Base-by-base conservation (phyloP, 1,140 invertebrate species). In the Drepana arcuata region DNA sequence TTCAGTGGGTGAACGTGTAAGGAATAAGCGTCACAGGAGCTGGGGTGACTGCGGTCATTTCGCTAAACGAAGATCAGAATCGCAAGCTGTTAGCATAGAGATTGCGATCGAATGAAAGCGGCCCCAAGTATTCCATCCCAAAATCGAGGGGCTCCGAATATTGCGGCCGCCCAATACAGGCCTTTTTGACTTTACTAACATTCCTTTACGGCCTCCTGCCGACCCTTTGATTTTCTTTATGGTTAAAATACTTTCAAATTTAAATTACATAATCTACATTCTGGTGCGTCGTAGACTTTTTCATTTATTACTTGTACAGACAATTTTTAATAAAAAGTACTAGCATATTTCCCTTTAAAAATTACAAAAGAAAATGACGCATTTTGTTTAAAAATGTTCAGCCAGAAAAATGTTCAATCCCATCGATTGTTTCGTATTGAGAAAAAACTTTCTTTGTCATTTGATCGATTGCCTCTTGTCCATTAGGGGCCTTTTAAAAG, bases 41-140 rank as follows among this genome's bases (percentile, higher is more conserved):
- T 46, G 60, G 66, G 68, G 73, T 66, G 72, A 66, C 72, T 75
- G 77, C 74, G 77, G 77, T 81, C 77, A 81, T 81, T 81, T 45
- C 72, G 77, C 72, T 81, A 81, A 81, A 79, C 77, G 77, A 81
- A 81, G 77, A 81, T 81, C 77, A 73, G 74, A 81, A 81, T 81
- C 77, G 72, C 77, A 73, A 69, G 74, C 74, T 79, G 73, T 81
- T 81, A 81, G 77, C 77, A 81, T 81, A 81, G 77, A 81, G 74
- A 81, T 81, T 81, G 77, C 70, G 60, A 81, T 81, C 77, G 70
- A 79, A 73, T 78, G 70, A 73, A 74, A 70, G 72, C 71, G 69
- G 66, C 54, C 59, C 62, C 48, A 68, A 73, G 72, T 73, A 77
- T 75, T 77, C 66, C 68, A 78, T 77, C 70, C 66, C 56, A 41